Evolutionary conservation across 2,888 invertebrate genomes (phyloP).

Genomic region (Panzeria rudis): DNA sequence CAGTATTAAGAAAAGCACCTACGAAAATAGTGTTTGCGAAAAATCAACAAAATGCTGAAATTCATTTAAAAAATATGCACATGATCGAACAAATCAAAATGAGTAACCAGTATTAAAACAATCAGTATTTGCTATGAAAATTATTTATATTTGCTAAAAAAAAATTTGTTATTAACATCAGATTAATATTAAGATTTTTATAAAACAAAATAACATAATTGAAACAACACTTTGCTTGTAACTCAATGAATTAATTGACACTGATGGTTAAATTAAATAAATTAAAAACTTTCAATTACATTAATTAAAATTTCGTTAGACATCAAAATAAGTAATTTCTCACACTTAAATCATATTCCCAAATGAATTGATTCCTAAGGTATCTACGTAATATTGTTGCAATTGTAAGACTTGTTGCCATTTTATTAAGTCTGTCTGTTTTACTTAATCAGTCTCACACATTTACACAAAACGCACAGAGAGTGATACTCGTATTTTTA

Average conservation of each 20-base stretch:
- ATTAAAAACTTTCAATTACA: constrained; percentile 5
- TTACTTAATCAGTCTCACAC: constrained; percentile 13
- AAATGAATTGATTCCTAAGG: constrained; percentile 43
- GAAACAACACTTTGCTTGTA: not conserved
- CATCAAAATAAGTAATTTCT: not conserved
- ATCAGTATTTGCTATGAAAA: no score
- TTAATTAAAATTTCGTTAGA: constrained; percentile 6
- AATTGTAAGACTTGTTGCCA: constrained; percentile 50
- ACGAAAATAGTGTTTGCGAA: no score
- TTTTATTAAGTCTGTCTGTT: constrained; percentile 66
- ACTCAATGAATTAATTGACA: not conserved
- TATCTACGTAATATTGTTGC: not conserved
- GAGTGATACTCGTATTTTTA: not conserved
- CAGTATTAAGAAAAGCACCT: no score
- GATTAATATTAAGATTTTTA: no score
- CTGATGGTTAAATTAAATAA: no score
- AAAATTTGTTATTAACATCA: no score
- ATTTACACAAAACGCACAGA: not conserved
- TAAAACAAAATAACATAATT: no score
- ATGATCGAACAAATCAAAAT: no score
- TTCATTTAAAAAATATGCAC: no score
- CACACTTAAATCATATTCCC: not conserved
- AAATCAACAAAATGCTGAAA: no score
- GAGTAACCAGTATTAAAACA: no score
- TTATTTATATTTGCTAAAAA: no score